Percentiles rank a stretch among this genome's conserved stretches.
Conservation (phyloP, 2,113 vertebrate genomes). For the Bubo scandiacus region DNA sequence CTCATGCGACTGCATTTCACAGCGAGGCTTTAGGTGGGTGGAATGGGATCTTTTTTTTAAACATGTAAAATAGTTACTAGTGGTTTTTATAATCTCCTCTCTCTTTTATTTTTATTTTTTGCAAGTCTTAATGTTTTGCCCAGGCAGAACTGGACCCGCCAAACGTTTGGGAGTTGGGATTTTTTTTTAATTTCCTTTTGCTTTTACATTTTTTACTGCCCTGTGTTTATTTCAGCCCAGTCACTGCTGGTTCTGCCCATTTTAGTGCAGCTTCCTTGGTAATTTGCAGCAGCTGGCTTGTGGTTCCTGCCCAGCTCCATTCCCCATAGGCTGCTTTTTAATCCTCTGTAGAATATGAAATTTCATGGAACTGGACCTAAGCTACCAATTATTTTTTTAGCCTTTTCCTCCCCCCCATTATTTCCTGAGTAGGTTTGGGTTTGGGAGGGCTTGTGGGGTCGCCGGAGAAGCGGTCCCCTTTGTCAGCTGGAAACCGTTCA, state of each 20-base stretch:
- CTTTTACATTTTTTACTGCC: constrained; percentile 63
- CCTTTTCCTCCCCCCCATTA: constrained; percentile 37
- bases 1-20: constrained; percentile 69
- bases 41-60: constrained; percentile 75
- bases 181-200: constrained; percentile 57
- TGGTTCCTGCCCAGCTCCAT: constrained; percentile 56
- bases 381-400: constrained; percentile 69
- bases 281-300: constrained; percentile 67
- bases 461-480: background rate
- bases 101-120: constrained; percentile 72
- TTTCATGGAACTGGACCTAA: constrained; percentile 66
- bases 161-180: constrained; percentile 60
- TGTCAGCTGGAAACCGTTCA: constrained; percentile 42
- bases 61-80: constrained; percentile 72
- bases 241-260: constrained; percentile 69
- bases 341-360: constrained; percentile 62
- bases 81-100: constrained; percentile 74
- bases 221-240: constrained; percentile 58
- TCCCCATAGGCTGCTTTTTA: constrained; percentile 58
- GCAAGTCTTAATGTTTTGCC: constrained; percentile 71
- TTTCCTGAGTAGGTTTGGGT: constrained; percentile 49
- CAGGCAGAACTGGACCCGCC: constrained; percentile 66
- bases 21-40: constrained; percentile 77
- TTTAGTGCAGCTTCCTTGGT: constrained; percentile 69
- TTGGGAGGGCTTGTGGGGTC: constrained; percentile 33